These are phyloP conservation scores for Willowsia nigromaculata DNA, from an alignment of 2,888 invertebrate species.

Conservation along the genomic window DNA sequence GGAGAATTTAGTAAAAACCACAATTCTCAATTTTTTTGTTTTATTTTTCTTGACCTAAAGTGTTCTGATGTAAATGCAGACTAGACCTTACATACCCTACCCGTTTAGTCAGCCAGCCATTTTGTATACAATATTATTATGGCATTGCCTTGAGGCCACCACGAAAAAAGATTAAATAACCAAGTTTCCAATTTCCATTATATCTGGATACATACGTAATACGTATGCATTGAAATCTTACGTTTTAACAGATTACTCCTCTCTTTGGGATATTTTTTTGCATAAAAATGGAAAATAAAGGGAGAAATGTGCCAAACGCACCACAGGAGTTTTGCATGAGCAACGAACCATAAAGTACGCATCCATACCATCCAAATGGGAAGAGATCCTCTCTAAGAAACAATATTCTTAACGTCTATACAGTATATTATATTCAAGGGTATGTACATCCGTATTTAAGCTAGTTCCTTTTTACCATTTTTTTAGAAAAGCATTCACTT, in stretches of 20 bases:
- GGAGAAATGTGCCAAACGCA: slow-evolving; percentile 55
- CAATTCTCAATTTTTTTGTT: not conserved
- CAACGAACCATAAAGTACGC: slow-evolving; percentile 72
- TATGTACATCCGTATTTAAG: not conserved
- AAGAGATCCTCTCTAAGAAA: not conserved
- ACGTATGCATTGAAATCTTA: slow-evolving; percentile 7
- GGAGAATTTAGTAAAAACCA: too few species aligned
- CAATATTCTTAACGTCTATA: not conserved
- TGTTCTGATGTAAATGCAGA: too few species aligned
- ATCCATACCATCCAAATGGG: not conserved
- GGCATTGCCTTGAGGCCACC: slow-evolving; percentile 25
- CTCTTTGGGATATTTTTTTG: slow-evolving; percentile 32
- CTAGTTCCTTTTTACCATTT: not conserved
- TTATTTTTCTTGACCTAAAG: not conserved
- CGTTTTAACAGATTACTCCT: slow-evolving; percentile 45
- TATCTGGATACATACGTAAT: not conserved
- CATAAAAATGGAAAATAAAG: slow-evolving; percentile 46
- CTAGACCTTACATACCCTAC: not conserved
- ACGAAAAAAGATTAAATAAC: slow-evolving; percentile 35
- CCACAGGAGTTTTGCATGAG: slow-evolving; percentile 70
- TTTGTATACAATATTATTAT: not conserved
- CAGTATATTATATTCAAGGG: not conserved
- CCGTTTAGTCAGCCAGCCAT: not conserved
- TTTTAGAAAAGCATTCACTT: not conserved
- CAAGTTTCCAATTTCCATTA: slow-evolving; percentile 57